Conservation (phyloP, 2,113 vertebrate genomes). For the Psettodes erumei region DNA sequence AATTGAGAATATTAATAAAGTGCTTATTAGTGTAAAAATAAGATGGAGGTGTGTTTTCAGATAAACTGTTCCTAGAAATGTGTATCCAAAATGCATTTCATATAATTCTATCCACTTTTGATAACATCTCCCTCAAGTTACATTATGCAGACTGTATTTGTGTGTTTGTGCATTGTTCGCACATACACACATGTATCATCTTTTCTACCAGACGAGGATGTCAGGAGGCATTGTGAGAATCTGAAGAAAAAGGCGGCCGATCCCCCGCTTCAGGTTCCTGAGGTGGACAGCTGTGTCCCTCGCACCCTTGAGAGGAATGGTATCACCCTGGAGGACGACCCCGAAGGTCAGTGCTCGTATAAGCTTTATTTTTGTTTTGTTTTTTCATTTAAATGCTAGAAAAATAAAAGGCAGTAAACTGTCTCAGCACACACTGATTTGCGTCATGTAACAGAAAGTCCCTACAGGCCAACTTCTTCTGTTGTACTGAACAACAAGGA, state of each 20-base stretch:
- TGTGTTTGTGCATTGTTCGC: neutral
- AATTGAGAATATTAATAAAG: too few relatives aligned
- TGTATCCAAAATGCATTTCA: neutral
- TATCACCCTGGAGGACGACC: slow-evolving; percentile 90
- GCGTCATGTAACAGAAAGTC: too few relatives aligned
- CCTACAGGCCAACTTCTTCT: too few relatives aligned
- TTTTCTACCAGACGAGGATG: slow-evolving; percentile 81
- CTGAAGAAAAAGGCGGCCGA: slow-evolving; percentile 75
- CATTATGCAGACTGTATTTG: neutral
- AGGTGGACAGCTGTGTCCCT: slow-evolving; percentile 89
- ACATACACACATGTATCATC: neutral
- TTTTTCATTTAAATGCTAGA: neutral
- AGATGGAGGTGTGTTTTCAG: neutral
- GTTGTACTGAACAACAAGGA: too few relatives aligned
- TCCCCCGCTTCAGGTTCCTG: slow-evolving; percentile 88
- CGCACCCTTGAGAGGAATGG: slow-evolving; percentile 76
- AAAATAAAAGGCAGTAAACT: neutral
- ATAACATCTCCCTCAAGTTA: too few relatives aligned
- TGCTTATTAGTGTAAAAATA: neutral
- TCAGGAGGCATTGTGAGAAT: slow-evolving; percentile 83
- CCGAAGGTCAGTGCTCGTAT: slow-evolving; percentile 78
- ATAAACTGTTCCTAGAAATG: too few relatives aligned
- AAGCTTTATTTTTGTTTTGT: too few relatives aligned
- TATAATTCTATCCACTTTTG: neutral
- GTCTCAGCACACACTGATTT: neutral